Percentiles rank a stretch among this genome's conserved stretches.
Conservation (phyloP, 2,113 vertebrate species). For the Aspiorhynchus laticeps region DNA sequence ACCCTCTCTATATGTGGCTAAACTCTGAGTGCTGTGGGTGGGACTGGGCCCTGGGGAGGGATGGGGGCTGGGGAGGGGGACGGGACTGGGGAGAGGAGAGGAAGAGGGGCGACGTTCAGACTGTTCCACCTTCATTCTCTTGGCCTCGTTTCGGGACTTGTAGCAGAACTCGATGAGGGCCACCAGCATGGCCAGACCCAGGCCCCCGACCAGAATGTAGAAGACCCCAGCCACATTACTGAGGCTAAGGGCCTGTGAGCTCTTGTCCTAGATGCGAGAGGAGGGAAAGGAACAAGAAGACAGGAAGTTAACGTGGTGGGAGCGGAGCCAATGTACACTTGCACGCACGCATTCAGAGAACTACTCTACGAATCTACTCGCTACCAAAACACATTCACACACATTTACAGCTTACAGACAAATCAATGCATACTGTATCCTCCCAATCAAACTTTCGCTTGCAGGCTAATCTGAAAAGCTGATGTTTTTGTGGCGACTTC, state of each 20-base stretch:
- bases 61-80: conserved; percentile 79
- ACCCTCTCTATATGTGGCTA: conserved; percentile 97
- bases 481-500: conserved; percentile 31
- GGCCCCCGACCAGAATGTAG: conserved; percentile 99
- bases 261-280: conserved; percentile 89
- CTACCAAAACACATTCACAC: conserved; percentile 40
- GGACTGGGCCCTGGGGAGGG: conserved; percentile 77
- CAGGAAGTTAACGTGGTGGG: conserved; percentile 56
- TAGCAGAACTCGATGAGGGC: conserved; percentile 99
- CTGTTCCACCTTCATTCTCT: conserved; percentile 99
- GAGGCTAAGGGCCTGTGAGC: conserved; percentile 94
- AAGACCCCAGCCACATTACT: conserved; percentile 99
- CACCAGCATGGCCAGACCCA: conserved; percentile 99
- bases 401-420: conserved; percentile 33
- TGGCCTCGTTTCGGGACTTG: conserved; percentile 99
- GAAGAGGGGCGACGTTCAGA: conserved; percentile 71
- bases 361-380: not conserved
- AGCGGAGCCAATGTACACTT: conserved; percentile 3
- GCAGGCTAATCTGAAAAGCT: conserved; percentile 42
- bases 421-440: conserved; percentile 29
- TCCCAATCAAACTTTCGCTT: conserved; percentile 35
- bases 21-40: conserved; percentile 91
- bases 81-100: conserved; percentile 73
- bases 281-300: conserved; percentile 66
- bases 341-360: conserved; percentile 10